Conservation (phyloP, 2,888 invertebrate species). For the Apamea monoglypha region DNA sequence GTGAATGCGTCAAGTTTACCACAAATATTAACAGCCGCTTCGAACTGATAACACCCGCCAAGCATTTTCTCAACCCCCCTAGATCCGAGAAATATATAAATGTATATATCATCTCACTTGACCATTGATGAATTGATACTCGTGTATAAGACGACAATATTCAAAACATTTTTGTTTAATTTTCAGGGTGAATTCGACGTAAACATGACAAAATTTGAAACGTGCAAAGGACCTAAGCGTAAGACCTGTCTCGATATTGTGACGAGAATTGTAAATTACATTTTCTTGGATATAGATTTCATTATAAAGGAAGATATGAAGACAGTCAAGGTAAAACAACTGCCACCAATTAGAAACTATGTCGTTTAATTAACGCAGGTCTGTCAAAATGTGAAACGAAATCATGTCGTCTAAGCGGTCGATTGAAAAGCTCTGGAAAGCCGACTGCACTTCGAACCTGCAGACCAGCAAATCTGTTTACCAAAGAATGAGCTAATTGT, state of each 20-base stretch:
- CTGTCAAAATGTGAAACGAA: background rate
- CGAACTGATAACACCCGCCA: background rate
- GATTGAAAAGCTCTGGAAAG: too few species aligned
- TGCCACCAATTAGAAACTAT: background rate
- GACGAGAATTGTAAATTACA: background rate
- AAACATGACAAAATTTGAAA: slow-evolving; percentile 24
- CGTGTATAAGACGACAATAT: background rate
- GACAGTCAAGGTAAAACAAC: slow-evolving; percentile 31
- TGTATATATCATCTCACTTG: background rate
- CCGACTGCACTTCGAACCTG: background rate
- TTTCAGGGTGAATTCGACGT: slow-evolving; percentile 61
- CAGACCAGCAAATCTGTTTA: background rate
- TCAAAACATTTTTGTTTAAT: background rate
- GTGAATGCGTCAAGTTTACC: background rate
- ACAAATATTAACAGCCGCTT: background rate
- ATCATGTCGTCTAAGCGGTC: too few species aligned
- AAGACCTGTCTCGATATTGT: slow-evolving; percentile 34
- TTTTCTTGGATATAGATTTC: slow-evolving; percentile 4
- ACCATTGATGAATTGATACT: background rate
- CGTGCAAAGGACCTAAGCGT: slow-evolving; percentile 59
- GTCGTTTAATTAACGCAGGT: background rate
- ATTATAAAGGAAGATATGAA: slow-evolving; percentile 40
- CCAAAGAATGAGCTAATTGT: background rate
- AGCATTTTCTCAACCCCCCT: background rate
- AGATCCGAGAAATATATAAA: background rate